A percentile compares a stretch with the other conserved stretches of the same genome.
These are phyloP conservation scores for Takifugu flavidus DNA, from an alignment of 2,113 vertebrate species.

Conservation along the genomic window DNA sequence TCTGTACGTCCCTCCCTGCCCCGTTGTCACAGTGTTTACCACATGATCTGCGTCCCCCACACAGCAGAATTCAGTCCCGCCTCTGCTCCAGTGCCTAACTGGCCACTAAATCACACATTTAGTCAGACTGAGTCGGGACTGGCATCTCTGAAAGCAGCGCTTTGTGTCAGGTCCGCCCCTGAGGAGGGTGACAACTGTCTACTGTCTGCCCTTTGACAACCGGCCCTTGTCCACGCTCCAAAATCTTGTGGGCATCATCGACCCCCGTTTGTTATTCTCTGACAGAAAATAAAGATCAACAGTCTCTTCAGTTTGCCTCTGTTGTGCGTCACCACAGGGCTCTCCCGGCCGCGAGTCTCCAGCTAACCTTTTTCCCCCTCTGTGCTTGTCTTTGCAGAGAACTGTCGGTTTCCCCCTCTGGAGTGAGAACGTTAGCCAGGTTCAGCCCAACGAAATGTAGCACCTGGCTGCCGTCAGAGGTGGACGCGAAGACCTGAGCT, in stretches of 20 bases:
- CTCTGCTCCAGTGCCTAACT: slow-evolving; percentile 1
- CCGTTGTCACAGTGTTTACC: not conserved
- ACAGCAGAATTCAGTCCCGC: slow-evolving; percentile 17
- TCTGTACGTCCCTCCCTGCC: not conserved
- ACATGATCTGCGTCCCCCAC: slow-evolving; percentile 18
- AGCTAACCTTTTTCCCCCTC: slow-evolving; percentile 13
- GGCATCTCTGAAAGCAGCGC: slow-evolving; percentile 41
- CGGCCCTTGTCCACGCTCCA: slow-evolving; percentile 20
- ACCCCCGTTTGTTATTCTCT: slow-evolving; percentile 32
- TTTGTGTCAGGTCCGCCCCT: slow-evolving; percentile 34
- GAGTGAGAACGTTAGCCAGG: slow-evolving; percentile 44
- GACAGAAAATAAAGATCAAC: slow-evolving; percentile 22
- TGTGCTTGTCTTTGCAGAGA: slow-evolving; percentile 51
- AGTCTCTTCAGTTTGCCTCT: slow-evolving; percentile 19
- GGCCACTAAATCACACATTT: slow-evolving; percentile 45
- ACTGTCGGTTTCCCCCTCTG: slow-evolving; percentile 30
- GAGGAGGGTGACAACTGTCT: slow-evolving; percentile 40
- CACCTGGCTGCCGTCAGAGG: slow-evolving; percentile 49
- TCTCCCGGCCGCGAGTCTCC: slow-evolving; percentile 13
- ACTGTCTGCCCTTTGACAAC: slow-evolving; percentile 36
- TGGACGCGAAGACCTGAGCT: slow-evolving; percentile 50
- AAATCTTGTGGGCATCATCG: slow-evolving; percentile 17
- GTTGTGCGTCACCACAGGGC: slow-evolving; percentile 10
- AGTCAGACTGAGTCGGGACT: slow-evolving; percentile 27
- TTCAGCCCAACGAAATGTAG: slow-evolving; percentile 54